These are phyloP conservation scores for Calliopum simillimum DNA, from an alignment of 2,888 invertebrate species.

Conservation along the genomic window DNA sequence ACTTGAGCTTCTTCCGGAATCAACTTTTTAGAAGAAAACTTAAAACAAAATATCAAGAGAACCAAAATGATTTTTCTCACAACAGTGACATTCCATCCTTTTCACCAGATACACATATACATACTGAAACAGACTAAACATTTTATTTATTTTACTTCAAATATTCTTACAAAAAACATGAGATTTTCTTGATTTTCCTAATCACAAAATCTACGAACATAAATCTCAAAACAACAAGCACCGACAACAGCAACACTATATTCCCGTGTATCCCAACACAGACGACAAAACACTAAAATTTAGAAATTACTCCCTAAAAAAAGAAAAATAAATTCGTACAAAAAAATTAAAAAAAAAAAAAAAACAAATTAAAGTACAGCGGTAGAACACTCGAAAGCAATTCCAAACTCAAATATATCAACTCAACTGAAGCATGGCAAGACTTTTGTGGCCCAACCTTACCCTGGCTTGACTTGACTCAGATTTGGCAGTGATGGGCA, in stretches of 20 bases:
- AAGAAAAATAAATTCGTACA: background rate
- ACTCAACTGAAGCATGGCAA: no score
- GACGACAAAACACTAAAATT: conserved; percentile 17
- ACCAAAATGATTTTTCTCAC: no score
- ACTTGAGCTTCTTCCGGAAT: no score
- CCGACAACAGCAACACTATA: background rate
- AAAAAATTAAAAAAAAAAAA: conserved; percentile 28
- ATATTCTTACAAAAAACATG: background rate
- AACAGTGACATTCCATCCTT: no score
- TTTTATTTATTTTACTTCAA: no score
- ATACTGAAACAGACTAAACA: no score
- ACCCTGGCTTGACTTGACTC: conserved; percentile 17
- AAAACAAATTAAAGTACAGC: background rate
- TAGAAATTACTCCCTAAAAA: conserved; percentile 29
- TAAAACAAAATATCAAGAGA: no score
- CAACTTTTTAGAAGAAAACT: no score
- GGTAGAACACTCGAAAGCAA: conserved; percentile 12
- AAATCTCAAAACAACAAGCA: background rate
- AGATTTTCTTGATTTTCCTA: background rate
- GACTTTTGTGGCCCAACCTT: conserved; percentile 9
- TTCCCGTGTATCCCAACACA: no score
- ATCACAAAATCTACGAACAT: background rate
- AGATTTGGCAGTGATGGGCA: no score
- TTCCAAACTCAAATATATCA: conserved; percentile 50
- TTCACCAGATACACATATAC: no score